Evolutionary conservation across 2,888 invertebrate species (phyloP).

Genomic region (Agonopterix arenella): DNA sequence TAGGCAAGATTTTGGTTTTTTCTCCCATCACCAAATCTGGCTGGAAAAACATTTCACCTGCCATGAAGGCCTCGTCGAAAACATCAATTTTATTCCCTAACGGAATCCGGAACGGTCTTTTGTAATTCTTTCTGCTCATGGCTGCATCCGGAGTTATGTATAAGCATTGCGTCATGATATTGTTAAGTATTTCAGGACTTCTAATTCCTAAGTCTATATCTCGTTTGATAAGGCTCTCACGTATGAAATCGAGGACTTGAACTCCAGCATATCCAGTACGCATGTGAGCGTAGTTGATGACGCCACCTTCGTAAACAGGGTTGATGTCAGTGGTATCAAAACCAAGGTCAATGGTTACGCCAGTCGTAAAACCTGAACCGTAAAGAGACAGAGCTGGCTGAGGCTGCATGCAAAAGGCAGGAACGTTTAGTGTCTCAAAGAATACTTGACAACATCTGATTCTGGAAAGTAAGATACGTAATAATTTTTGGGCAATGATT

Average conservation of each 20-base stretch:
- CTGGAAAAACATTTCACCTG: constrained; percentile 45
- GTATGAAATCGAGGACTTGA: constrained; percentile 31
- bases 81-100: constrained; percentile 39
- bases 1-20: constrained; percentile 20
- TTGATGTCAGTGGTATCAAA: constrained; percentile 38
- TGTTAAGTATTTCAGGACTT: constrained; percentile 24
- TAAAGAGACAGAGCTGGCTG: constrained; percentile 47
- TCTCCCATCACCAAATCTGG: constrained; percentile 31
- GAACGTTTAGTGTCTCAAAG: constrained; percentile 53
- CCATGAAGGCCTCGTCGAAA: constrained; percentile 39
- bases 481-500: not conserved
- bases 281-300: constrained; percentile 44
- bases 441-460: constrained; percentile 54
- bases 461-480: constrained; percentile 26
- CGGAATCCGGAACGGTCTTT: constrained; percentile 28
- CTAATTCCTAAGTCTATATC: constrained; percentile 21
- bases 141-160: constrained; percentile 33
- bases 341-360: constrained; percentile 54
- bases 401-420: constrained; percentile 48
- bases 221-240: constrained; percentile 25
- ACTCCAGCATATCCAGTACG: constrained; percentile 36
- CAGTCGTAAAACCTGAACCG: constrained; percentile 52
- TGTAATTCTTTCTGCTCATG: constrained; percentile 19
- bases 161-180: constrained; percentile 26
- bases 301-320: constrained; percentile 54